These are phyloP conservation scores for Aradophagus sp. DNA, from an alignment of 1,140 invertebrate genomes.

Conservation along the genomic window DNA sequence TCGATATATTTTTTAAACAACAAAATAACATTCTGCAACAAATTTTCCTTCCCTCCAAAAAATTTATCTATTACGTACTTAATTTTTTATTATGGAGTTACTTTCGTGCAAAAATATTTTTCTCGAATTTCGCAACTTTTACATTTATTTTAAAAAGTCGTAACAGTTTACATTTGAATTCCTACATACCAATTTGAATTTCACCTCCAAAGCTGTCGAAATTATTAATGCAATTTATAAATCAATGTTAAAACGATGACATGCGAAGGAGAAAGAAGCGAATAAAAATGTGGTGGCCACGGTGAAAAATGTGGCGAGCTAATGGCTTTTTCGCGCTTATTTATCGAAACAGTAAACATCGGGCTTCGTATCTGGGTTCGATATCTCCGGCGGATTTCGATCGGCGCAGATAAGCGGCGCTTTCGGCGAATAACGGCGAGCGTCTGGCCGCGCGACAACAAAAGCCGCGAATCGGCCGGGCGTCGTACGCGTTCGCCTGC, in stretches of 20 bases:
- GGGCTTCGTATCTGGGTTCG: conserved; percentile 10
- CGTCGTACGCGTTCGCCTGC: conserved; percentile 51
- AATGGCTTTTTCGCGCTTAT: conserved; percentile 26
- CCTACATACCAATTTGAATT: too few relatives aligned
- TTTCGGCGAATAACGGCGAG: conserved; percentile 21
- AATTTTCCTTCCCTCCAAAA: too few relatives aligned
- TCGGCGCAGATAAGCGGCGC: conserved; percentile 32
- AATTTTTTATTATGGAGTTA: too few relatives aligned
- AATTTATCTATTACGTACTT: too few relatives aligned
- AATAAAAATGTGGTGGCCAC: conserved; percentile 7
- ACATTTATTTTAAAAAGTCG: too few relatives aligned
- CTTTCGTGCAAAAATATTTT: too few relatives aligned
- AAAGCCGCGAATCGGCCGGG: conserved; percentile 50
- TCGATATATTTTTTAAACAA: too few relatives aligned
- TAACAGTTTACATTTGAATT: too few relatives aligned
- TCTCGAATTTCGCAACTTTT: too few relatives aligned
- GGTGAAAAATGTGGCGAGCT: conserved; percentile 3
- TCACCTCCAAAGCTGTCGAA: too few relatives aligned
- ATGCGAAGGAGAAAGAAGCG: conserved; percentile 1
- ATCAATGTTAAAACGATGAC: background rate
- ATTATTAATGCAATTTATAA: too few relatives aligned
- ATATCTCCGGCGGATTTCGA: conserved; percentile 33
- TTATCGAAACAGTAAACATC: conserved; percentile 48
- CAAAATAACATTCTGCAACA: too few relatives aligned
- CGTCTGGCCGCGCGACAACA: conserved; percentile 28